These are phyloP conservation scores for Archaeoteleia sp. DNA, from an alignment of 2,888 invertebrate genomes.

Conservation along the genomic window DNA sequence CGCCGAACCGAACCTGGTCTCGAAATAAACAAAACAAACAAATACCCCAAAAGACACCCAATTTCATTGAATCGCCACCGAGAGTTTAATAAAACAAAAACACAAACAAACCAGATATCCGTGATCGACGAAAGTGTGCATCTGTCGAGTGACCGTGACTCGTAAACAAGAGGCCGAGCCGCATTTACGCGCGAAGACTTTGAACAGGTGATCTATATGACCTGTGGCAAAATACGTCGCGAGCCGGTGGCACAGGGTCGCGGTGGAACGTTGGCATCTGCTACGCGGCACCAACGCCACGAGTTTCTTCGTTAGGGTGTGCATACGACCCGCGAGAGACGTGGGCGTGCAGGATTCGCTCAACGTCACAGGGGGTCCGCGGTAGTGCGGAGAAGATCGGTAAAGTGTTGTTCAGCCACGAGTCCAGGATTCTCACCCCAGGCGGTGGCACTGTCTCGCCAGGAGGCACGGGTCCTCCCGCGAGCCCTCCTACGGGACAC, in stretches of 20 bases:
- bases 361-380: conserved; percentile 59
- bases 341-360: background rate
- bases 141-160: no score
- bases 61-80: no score
- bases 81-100: no score
- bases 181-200: background rate
- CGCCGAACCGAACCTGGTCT: no score
- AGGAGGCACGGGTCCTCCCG: conserved; percentile 72
- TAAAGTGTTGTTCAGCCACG: conserved; percentile 74
- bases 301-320: background rate
- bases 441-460: conserved; percentile 71
- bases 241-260: no score
- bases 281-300: no score
- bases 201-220: background rate
- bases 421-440: conserved; percentile 74
- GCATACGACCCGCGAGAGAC: background rate
- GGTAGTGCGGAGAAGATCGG: conserved; percentile 66
- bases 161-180: no score
- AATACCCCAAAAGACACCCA: no score
- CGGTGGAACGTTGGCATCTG: no score
- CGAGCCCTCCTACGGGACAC: conserved; percentile 70
- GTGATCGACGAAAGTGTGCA: no score
- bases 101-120: no score
- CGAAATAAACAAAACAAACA: no score
- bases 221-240: background rate